These are phyloP conservation scores for Eclectus roratus DNA, from an alignment of 2,113 vertebrate species.

Conservation along the genomic window DNA sequence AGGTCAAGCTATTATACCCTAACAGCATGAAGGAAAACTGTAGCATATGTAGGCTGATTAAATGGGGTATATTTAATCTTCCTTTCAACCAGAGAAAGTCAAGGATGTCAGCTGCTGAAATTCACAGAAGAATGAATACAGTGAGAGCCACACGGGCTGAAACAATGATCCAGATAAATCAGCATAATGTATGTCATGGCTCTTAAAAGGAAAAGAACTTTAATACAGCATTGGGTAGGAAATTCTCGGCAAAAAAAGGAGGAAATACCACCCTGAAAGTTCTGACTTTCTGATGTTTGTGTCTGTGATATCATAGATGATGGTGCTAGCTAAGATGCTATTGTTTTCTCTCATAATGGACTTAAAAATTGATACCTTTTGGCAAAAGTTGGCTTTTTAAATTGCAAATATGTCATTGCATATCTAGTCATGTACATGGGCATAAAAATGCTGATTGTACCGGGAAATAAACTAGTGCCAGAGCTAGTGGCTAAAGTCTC, in stretches of 20 bases:
- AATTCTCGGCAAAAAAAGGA: neutral
- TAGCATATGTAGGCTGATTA: neutral
- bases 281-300: neutral
- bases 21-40: neutral
- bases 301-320: rapidly evolving
- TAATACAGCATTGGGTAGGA: neutral
- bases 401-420: neutral
- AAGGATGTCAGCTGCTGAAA: conserved; percentile 26
- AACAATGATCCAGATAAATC: neutral
- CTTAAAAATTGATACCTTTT: neutral
- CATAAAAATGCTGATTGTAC: neutral
- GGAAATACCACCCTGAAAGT: neutral
- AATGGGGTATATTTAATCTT: conserved; percentile 38
- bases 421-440: neutral
- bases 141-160: neutral
- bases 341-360: neutral
- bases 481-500: neutral
- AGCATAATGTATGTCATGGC: neutral
- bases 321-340: neutral
- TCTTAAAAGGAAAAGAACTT: neutral
- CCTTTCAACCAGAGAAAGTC: conserved; percentile 14
- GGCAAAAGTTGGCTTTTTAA: neutral
- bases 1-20: conserved; percentile 16
- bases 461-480: neutral
- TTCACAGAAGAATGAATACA: neutral